phyloP scores from a whole-genome alignment of 1,140 invertebrate genomes.

The Chironomus striatipennis region DNA sequence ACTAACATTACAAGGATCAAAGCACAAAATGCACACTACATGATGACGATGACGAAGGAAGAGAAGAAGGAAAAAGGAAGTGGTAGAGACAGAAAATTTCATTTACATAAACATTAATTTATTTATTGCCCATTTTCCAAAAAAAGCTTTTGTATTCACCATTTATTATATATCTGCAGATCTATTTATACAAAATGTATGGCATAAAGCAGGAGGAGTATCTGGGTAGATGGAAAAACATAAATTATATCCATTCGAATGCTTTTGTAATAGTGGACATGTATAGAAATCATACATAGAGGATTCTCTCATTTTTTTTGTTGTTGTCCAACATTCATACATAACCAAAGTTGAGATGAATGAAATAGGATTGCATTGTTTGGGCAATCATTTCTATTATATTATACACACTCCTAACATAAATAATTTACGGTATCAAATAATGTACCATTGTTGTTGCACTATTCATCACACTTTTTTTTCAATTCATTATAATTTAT shows the following conservation, averaged over 20 bases:
- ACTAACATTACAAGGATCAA: too few relatives aligned
- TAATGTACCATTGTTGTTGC: not conserved
- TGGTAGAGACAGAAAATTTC: not conserved
- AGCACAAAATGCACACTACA: too few relatives aligned
- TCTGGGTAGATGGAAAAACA: not conserved
- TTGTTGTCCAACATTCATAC: not conserved
- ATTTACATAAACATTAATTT: slow-evolving; percentile 10
- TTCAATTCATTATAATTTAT: not conserved
- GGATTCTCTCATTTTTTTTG: not conserved
- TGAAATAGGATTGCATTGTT: slow-evolving; percentile 3
- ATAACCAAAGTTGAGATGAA: not conserved
- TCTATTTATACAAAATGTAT: too few relatives aligned
- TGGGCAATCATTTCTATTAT: slow-evolving; percentile 1
- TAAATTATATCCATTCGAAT: slow-evolving; percentile 14
- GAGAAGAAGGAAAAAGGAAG: not conserved
- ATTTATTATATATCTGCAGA: not conserved
- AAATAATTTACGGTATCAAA: slow-evolving; percentile 6
- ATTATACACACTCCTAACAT: not conserved
- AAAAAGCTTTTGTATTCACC: not conserved
- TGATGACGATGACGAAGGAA: not conserved
- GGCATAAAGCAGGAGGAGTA: not conserved
- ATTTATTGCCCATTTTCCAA: slow-evolving; percentile 1
- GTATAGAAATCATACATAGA: not conserved
- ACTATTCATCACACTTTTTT: not conserved
- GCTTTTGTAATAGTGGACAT: not conserved